Conservation (phyloP, 2,888 invertebrate species). For the Arrhopalites spinosus region DNA sequence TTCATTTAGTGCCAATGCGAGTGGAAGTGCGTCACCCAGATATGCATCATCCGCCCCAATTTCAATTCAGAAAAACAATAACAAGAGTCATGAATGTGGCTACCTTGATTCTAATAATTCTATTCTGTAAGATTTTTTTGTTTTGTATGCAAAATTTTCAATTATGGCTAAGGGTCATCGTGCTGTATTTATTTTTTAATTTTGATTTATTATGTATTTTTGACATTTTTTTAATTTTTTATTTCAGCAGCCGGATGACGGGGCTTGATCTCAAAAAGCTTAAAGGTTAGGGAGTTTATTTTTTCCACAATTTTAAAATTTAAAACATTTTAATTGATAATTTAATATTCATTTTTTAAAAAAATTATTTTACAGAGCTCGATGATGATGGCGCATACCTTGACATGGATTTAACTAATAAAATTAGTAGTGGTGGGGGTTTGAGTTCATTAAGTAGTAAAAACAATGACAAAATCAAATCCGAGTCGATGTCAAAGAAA, state of each 20-base stretch:
- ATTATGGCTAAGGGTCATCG: too few relatives aligned
- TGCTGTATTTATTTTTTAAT: too few relatives aligned
- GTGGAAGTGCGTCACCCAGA: slow-evolving; percentile 28
- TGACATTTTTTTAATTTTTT: too few relatives aligned
- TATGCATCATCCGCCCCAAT: slow-evolving; percentile 54
- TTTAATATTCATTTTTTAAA: too few relatives aligned
- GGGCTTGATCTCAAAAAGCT: slow-evolving; percentile 56
- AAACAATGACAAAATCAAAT: background rate
- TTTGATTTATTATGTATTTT: too few relatives aligned
- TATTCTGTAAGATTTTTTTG: too few relatives aligned
- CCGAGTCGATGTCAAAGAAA: background rate
- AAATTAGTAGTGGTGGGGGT: slow-evolving; percentile 11
- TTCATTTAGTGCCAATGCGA: slow-evolving; percentile 14
- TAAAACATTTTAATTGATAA: too few relatives aligned
- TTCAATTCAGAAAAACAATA: slow-evolving; percentile 44
- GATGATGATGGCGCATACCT: slow-evolving; percentile 54
- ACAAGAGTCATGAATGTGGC: slow-evolving; percentile 35
- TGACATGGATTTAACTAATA: slow-evolving; percentile 50
- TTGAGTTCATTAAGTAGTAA: background rate
- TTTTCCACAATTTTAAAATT: too few relatives aligned
- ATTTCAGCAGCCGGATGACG: slow-evolving; percentile 52
- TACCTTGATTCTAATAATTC: slow-evolving; percentile 40
- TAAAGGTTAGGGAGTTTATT: too few relatives aligned
- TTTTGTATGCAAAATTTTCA: too few relatives aligned
- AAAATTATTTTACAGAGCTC: too few relatives aligned